phyloP scores from a whole-genome alignment of 2,113 vertebrate species.

The Oncorhynchus clarkii region DNA sequence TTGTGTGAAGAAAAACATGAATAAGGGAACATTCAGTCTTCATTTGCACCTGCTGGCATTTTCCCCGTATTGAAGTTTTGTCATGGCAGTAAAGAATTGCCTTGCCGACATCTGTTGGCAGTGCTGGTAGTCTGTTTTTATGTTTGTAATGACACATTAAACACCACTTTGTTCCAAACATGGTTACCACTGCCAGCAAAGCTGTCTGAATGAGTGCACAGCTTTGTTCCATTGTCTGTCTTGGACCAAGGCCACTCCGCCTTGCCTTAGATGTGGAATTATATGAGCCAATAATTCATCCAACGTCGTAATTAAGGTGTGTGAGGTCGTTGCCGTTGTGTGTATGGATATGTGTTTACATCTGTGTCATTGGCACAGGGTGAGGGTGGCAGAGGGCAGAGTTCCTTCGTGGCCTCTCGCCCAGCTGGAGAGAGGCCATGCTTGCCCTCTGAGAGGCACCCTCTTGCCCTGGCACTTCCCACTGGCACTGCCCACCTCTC shows the following conservation, averaged over 20 bases:
- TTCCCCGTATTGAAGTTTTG: constrained; percentile 54
- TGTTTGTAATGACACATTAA: constrained; percentile 77
- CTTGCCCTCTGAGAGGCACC: no score
- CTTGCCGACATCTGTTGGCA: constrained; percentile 69
- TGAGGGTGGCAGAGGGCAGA: constrained; percentile 48
- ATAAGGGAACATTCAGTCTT: not conserved
- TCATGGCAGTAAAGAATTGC: constrained; percentile 66
- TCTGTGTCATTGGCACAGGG: constrained; percentile 54
- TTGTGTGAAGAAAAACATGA: not conserved
- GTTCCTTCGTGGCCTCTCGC: constrained; percentile 63
- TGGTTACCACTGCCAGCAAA: constrained; percentile 59
- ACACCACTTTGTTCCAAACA: constrained; percentile 59
- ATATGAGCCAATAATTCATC: constrained; percentile 70
- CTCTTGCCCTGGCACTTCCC: no score
- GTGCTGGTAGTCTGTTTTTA: constrained; percentile 69
- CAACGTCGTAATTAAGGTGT: constrained; percentile 63
- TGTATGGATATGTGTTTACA: constrained; percentile 25
- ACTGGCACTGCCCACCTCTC: no score
- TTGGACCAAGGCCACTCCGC: constrained; percentile 61
- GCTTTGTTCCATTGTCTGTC: constrained; percentile 68
- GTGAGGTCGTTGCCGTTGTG: constrained; percentile 19
- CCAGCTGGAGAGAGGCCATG: no score
- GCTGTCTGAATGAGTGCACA: constrained; percentile 65
- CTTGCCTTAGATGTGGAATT: constrained; percentile 65
- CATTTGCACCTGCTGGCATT: constrained; percentile 62